Conservation (phyloP, 2,888 invertebrate species). For the Copidosoma aretas region DNA sequence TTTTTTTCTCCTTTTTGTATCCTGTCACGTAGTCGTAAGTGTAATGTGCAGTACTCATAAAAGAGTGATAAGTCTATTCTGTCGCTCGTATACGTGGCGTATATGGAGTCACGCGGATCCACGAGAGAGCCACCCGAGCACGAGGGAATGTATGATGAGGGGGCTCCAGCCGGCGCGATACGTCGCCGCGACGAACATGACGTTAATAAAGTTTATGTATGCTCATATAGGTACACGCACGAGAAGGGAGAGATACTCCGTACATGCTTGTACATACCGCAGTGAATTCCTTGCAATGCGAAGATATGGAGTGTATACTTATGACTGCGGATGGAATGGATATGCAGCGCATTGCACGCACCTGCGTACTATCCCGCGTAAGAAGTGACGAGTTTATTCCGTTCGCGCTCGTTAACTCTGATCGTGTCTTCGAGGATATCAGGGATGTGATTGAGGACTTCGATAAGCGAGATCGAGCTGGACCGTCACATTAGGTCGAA, state of each 20-base stretch:
- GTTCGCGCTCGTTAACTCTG: too few relatives aligned
- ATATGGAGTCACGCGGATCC: background rate
- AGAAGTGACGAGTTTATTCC: too few relatives aligned
- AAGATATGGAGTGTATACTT: background rate
- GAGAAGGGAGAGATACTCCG: too few relatives aligned
- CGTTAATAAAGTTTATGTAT: slow-evolving; percentile 18
- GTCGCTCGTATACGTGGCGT: background rate
- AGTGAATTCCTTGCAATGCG: slow-evolving; percentile 7
- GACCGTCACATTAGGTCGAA: too few relatives aligned
- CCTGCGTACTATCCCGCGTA: slow-evolving; percentile 2
- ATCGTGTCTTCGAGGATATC: too few relatives aligned
- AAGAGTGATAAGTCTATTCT: slow-evolving; percentile 23
- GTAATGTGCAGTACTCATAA: too few relatives aligned
- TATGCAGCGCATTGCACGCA: slow-evolving; percentile 9
- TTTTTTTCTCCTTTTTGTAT: too few relatives aligned
- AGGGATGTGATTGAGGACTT: too few relatives aligned
- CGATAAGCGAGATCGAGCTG: too few relatives aligned
- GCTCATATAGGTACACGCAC: too few relatives aligned
- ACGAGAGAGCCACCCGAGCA: background rate
- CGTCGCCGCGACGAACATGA: slow-evolving; percentile 12
- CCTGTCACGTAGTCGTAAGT: too few relatives aligned
- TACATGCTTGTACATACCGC: too few relatives aligned
- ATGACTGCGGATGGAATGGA: background rate
- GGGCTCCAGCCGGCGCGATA: slow-evolving; percentile 4
- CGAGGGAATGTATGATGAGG: slow-evolving; percentile 28